Percentiles rank a stretch among this genome's conserved stretches.
Evolutionary conservation across 2,888 invertebrate species (phyloP).

Genomic region (Petrophora chlorosata): DNA sequence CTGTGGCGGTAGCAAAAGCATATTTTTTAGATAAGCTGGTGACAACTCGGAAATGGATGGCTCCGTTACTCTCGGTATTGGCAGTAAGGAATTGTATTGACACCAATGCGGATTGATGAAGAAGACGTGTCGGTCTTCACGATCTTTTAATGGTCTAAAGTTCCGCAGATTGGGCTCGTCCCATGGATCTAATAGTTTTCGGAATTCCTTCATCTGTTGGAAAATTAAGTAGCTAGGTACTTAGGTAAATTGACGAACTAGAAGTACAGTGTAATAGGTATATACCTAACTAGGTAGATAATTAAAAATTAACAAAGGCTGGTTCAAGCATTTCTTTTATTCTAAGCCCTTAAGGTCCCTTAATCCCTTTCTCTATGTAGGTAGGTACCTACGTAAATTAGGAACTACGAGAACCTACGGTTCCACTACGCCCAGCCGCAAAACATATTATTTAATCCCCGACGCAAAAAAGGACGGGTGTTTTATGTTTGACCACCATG

Average conservation of each 20-base stretch:
- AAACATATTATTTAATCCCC: too few relatives aligned
- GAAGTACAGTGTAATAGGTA: too few relatives aligned
- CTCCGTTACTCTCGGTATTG: conserved; percentile 65
- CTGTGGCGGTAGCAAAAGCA: conserved; percentile 65
- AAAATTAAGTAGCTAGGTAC: not conserved
- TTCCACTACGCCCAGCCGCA: too few relatives aligned
- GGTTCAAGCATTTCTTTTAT: too few relatives aligned
- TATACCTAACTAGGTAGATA: too few relatives aligned
- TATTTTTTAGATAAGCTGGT: conserved; percentile 54
- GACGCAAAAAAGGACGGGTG: too few relatives aligned
- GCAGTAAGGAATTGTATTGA: conserved; percentile 77
- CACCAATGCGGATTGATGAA: conserved; percentile 81
- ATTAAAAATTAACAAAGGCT: too few relatives aligned
- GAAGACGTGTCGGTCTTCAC: conserved; percentile 69
- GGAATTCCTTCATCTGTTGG: conserved; percentile 81
- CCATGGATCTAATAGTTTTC: conserved; percentile 78
- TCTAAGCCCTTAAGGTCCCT: too few relatives aligned
- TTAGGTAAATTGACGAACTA: not conserved
- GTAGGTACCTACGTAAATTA: too few relatives aligned
- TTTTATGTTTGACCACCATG: too few relatives aligned
- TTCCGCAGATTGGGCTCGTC: conserved; percentile 80
- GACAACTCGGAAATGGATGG: conserved; percentile 65
- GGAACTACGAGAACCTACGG: too few relatives aligned
- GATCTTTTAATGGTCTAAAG: conserved; percentile 76
- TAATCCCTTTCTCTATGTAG: too few relatives aligned